A percentile compares a stretch with the other conserved stretches of the same genome.
These are phyloP conservation scores for Meloidogyne hapla DNA, from an alignment of 1,140 invertebrate species.

Conservation along the genomic window DNA sequence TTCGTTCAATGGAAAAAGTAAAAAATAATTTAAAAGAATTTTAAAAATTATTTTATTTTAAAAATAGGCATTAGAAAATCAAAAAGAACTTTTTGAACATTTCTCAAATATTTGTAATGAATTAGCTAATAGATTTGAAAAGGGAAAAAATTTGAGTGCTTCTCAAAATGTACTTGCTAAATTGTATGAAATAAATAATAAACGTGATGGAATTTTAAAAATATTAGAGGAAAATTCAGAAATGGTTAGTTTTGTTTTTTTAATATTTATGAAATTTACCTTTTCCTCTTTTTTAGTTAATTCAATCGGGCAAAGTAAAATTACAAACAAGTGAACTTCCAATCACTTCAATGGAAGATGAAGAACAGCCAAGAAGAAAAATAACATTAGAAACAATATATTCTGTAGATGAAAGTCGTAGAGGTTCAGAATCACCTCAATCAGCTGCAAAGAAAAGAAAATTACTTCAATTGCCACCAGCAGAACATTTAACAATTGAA, in stretches of 20 bases:
- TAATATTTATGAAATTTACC: too few species aligned
- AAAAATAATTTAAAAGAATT: neutral
- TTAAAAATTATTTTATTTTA: neutral
- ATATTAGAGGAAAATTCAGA: slow-evolving; percentile 59
- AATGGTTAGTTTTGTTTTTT: slow-evolving; percentile 33
- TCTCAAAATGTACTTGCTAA: slow-evolving; percentile 8
- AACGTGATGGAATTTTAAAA: slow-evolving; percentile 58
- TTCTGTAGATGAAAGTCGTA: slow-evolving; percentile 22
- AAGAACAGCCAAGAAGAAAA: slow-evolving; percentile 15
- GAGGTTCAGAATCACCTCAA: slow-evolving; percentile 11
- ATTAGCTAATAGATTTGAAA: slow-evolving; percentile 43
- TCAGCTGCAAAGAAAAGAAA: slow-evolving; percentile 14
- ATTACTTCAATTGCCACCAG: slow-evolving; percentile 5
- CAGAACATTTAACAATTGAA: slow-evolving; percentile 9
- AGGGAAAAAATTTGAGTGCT: slow-evolving; percentile 2
- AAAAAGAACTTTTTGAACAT: slow-evolving; percentile 55
- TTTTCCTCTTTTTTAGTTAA: slow-evolving; percentile 12
- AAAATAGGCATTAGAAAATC: slow-evolving; percentile 37
- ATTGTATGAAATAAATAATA: slow-evolving; percentile 52
- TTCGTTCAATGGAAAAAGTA: slow-evolving; percentile 48
- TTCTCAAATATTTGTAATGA: slow-evolving; percentile 57
- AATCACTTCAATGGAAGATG: neutral
- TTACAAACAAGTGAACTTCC: slow-evolving; percentile 1
- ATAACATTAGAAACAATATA: slow-evolving; percentile 22
- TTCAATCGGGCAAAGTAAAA: slow-evolving; percentile 31